Evolutionary conservation across 2,888 invertebrate species (phyloP).

Genomic region (Atherix ibis): DNA sequence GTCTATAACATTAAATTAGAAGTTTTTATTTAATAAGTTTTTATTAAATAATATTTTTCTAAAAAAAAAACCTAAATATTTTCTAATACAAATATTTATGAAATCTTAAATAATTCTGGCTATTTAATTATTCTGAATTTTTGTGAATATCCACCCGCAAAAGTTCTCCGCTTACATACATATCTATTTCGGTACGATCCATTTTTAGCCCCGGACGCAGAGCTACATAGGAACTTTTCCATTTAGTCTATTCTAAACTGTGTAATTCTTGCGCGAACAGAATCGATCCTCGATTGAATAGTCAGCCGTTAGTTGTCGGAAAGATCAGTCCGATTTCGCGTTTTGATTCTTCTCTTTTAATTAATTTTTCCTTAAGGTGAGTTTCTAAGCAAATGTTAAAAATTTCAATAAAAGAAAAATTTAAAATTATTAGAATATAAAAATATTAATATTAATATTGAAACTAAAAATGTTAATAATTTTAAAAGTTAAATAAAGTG

Average conservation of each 20-base stretch:
- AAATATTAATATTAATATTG: neutral
- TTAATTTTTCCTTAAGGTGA: conserved; percentile 33
- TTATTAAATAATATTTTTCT: no score
- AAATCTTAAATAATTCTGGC: no score
- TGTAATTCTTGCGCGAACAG: no score
- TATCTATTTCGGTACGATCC: conserved; percentile 30
- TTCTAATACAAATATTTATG: no score
- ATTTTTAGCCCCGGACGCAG: conserved; percentile 32
- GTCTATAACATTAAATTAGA: no score
- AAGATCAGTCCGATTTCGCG: conserved; percentile 33
- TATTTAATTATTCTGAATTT: conserved; percentile 2
- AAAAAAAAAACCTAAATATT: no score
- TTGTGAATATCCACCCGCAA: conserved; percentile 9
- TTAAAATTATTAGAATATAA: conserved; percentile 1
- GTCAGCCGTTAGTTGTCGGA: conserved; percentile 36
- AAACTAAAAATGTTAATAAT: neutral
- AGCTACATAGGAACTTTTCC: conserved; percentile 17
- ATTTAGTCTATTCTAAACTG: no score
- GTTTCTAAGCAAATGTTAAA: conserved; percentile 16
- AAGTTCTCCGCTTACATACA: conserved; percentile 9
- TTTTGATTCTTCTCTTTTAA: conserved; percentile 29
- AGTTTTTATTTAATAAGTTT: no score
- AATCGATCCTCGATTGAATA: conserved; percentile 24
- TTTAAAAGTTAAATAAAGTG: no score
- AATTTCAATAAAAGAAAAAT: neutral